Evolutionary conservation across 2,888 invertebrate species (phyloP), one percentile per base, ranked within the genome.

Genomic region (Elaeidobius kamerunicus): DNA sequence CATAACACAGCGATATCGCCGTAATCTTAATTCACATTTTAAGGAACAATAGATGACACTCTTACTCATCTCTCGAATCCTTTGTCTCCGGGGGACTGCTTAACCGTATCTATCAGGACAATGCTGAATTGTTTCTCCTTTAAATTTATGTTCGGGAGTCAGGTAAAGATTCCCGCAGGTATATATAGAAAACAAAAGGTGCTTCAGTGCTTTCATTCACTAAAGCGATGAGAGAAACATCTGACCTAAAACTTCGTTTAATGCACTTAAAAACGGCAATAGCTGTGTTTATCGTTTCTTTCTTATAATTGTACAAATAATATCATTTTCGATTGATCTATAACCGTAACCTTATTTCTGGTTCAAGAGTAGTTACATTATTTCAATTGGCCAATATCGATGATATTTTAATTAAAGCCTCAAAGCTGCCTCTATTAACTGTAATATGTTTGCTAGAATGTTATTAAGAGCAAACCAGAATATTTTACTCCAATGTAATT

Each of bases 81-180:
- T 52, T 52, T 45, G 34, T 39, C 23, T 35, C 32, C 34, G 30
- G 45, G 45, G 19, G 30, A 40, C n/a, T 16, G 40, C 45, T 40
- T 35, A 40, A 45, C 40, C 45, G 34, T 40, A 27, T 35, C 52
- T 45, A 11, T 42, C 45, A 52, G 52, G 36, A 52, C 45, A 45
- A 45, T 52, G 52, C 35, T 23, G 34, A 52, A 52, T 52, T 52
- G 45, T 51, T 44, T 38, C 34, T 19, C 23, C 40, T 39, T 51
- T 39, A 39, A 51, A 51, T 51, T 51, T 44, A 51, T 40, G 34
- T 52, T 44, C 52, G 45, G 52, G 23, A 45, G 34, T 34, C 45
- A 32, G 43, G 32, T 30, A 44, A 41, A 51, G 44, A 51, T 51
- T 51, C 45, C 45, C 40, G 39, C 27, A 40, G 52, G 45, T 44